Evolutionary conservation across 2,888 invertebrate species (phyloP), one percentile per base, ranked within the genome.

Genomic region (Ectemnius cavifrons): DNA sequence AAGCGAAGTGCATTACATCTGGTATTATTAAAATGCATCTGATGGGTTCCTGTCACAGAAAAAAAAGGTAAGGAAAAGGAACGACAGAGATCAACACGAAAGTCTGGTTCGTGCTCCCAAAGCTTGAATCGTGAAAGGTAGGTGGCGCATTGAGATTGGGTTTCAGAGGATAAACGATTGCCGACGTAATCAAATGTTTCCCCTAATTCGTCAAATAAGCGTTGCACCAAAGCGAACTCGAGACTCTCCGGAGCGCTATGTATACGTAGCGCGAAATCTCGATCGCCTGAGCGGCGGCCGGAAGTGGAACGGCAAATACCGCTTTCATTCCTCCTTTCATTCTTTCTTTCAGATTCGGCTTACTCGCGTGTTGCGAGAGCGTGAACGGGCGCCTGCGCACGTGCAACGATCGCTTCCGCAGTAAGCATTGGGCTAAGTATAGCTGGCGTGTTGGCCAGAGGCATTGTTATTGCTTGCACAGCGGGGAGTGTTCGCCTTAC

Each of bases 371-470:
- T 68, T 72, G 79, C 58, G 80, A 63, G 76, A 74, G 69, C 76
- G 74, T 46, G 74, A 77, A 71, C 78, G 57, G 70, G 79, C 82
- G 83, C 73, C 64, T 76, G 82, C 75, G 80, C 83, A 83, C 83
- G 83, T 81, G 80, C 81, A 83, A 79, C 75, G 80, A 79, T 81
- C 79, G 83, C 77, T 82, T 84, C 79, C 84, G 80, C 74, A 62
- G 84, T 67, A 63, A 78, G 84, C 85, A 80, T 52, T 52, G 75
- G 80, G 80, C 84, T 86, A 88, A 88, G 84, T 88, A 87, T 87
- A 87, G 85, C 78, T 86, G 88, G 88, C 87, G 85, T 81, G 85
- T 82, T 84, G 83, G 83, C 86, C 84, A 81, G 37, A 37, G 37
- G 37, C 37, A 37, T 37, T 37, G 37, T 37, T 37, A 37, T 37